Percentiles rank a stretch among this genome's conserved stretches.
Conservation (phyloP, 2,888 invertebrate genomes). For the Polia nebulosa region DNA sequence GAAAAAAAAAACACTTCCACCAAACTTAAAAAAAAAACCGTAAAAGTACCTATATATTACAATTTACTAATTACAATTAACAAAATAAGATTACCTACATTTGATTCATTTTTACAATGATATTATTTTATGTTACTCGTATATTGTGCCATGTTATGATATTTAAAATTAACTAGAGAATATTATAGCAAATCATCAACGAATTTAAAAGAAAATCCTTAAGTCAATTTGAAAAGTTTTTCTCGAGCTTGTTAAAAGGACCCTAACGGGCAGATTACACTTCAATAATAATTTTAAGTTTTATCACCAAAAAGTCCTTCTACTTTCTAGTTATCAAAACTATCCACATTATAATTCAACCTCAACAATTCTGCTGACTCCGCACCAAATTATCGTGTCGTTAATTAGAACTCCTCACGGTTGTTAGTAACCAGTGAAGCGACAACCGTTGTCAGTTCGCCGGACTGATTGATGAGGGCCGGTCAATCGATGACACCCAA, state of each 20-base stretch:
- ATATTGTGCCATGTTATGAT: too few relatives aligned
- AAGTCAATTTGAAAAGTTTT: neutral
- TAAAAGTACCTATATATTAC: too few relatives aligned
- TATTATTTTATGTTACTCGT: too few relatives aligned
- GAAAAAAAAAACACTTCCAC: too few relatives aligned
- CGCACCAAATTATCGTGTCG: constrained; percentile 36
- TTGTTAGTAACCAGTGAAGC: constrained; percentile 56
- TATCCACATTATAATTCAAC: constrained; percentile 24
- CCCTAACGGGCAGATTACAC: neutral
- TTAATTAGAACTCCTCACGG: constrained; percentile 54
- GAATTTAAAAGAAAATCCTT: neutral
- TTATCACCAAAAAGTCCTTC: constrained; percentile 5
- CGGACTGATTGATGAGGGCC: constrained; percentile 53
- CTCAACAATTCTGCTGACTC: constrained; percentile 31
- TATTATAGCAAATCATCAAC: neutral
- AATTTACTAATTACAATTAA: too few relatives aligned
- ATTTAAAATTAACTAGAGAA: neutral
- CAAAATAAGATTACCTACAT: too few relatives aligned
- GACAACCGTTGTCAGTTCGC: constrained; percentile 52
- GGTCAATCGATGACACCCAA: constrained; percentile 55
- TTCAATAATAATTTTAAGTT: constrained; percentile 1
- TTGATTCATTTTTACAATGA: too few relatives aligned
- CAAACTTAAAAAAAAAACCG: too few relatives aligned
- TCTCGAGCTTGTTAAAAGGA: neutral
- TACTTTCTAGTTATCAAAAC: constrained; percentile 24